Evolutionary conservation across 2,113 vertebrate species (phyloP), one percentile per base, ranked within the genome.

Genomic region (Gobio gobio): DNA sequence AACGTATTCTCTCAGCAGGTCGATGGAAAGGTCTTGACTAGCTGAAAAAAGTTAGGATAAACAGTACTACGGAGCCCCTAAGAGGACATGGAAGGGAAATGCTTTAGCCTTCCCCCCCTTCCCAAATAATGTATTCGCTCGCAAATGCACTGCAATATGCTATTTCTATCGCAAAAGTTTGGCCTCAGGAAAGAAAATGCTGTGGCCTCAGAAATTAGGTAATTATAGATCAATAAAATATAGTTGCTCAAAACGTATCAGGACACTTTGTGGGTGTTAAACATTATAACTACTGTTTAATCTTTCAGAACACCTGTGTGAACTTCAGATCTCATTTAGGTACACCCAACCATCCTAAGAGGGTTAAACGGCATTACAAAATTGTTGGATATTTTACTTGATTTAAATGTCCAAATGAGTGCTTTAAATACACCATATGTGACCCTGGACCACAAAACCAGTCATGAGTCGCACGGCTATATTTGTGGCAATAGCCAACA

Each of bases 1-100:
- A 7, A 79, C 66, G 16, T 43, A 74, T 64, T 79, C 81, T 13
- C 66, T 72, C 49, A 83, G 33, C 66, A 83, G 64, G 80, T 56
- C 63, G 12, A 33, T 18, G 64, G 49, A 82, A 4, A 66, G 24
- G 78, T 68, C 6, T 12, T 43, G 4, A 82, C 3, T 2, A 7
- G 47, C 29, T 14, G 33, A 22, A 56, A n/a, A 78, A 10, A 13
- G 12, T 43, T 5, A 54, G 47, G 45, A 76, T 33, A 54, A 54
- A 29, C 13, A 54, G 51, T 54, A 3, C n/a, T 16, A 24, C 72
- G 72, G 14, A 75, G 36, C 10, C 10, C 20, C 8, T 10, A 72
- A 45, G 0, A 12, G 22, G 66, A 40, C 66, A 16, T 33, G 13
- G 26, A 26, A 33, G 3, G 29, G 16, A 10, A 36, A 6, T 13